Conservation (phyloP, 2,113 vertebrate genomes). For the Scalopus aquaticus region DNA sequence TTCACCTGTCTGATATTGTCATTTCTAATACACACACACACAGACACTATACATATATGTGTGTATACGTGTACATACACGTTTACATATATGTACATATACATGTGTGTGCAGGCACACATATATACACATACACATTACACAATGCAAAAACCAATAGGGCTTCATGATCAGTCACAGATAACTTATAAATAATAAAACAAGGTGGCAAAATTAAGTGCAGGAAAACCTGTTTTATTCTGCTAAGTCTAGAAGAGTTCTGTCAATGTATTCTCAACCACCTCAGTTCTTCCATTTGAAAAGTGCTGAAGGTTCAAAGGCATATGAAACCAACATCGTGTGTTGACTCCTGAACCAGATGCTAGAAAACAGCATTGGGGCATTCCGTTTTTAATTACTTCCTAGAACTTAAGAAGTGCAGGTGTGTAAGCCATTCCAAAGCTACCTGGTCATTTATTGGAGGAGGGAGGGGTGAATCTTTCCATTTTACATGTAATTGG, state of each 20-base stretch:
- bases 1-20: neutral
- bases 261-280: neutral
- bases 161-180: neutral
- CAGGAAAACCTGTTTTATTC: neutral
- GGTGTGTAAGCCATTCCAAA: neutral
- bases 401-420: slow-evolving; percentile 42
- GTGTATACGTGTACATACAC: too few species aligned
- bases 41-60: too few species aligned
- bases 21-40: too few species aligned
- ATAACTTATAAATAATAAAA: neutral
- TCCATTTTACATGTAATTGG: slow-evolving; percentile 8
- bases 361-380: neutral
- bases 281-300: neutral
- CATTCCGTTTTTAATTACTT: slow-evolving; percentile 9
- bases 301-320: neutral
- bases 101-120: too few species aligned
- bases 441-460: neutral
- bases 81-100: too few species aligned
- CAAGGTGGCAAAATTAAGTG: neutral
- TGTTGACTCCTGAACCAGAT: neutral
- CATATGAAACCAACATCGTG: neutral
- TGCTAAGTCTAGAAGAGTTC: neutral
- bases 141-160: neutral
- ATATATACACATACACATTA: too few species aligned
- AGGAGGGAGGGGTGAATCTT: neutral